A percentile compares a stretch with the other conserved stretches of the same genome.
phyloP scores from a whole-genome alignment of 2,888 invertebrate genomes.

The Timandra comae region DNA sequence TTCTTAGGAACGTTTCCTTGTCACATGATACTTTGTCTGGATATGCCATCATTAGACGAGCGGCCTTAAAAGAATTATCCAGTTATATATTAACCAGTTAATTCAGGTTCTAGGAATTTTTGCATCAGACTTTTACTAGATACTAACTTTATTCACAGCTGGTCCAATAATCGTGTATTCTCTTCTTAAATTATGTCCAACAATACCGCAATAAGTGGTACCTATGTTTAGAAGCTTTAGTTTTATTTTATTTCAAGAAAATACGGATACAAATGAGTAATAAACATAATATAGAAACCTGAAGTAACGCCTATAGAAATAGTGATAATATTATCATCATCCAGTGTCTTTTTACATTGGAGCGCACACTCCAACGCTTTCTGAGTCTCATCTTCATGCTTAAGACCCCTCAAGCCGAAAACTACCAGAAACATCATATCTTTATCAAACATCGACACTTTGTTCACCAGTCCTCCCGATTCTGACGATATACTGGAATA shows the following conservation, averaged over 20 bases:
- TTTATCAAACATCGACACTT: conserved; percentile 82
- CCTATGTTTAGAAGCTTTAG: conserved; percentile 65
- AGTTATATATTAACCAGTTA: not conserved
- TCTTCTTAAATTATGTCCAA: conserved; percentile 82
- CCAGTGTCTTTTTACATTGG: conserved; percentile 67
- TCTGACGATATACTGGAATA: conserved; percentile 57
- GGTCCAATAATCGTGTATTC: conserved; percentile 86
- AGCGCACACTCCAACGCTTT: conserved; percentile 80
- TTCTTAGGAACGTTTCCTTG: conserved; percentile 79
- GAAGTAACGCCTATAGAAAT: conserved; percentile 82
- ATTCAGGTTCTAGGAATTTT: no score
- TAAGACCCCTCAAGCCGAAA: conserved; percentile 84
- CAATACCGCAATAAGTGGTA: conserved; percentile 84
- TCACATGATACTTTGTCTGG: conserved; percentile 79
- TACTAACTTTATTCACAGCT: conserved; percentile 79
- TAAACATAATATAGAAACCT: no score
- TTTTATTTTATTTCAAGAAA: no score
- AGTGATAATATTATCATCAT: conserved; percentile 58
- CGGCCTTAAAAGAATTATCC: conserved; percentile 58
- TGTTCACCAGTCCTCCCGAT: conserved; percentile 79
- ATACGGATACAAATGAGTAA: not conserved
- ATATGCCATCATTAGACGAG: conserved; percentile 79
- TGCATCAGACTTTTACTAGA: no score
- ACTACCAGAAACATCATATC: conserved; percentile 84
- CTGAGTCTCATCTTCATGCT: conserved; percentile 81